Base-by-base conservation (phyloP, 2,888 invertebrate species). In the Amorpha juglandis region DNA sequence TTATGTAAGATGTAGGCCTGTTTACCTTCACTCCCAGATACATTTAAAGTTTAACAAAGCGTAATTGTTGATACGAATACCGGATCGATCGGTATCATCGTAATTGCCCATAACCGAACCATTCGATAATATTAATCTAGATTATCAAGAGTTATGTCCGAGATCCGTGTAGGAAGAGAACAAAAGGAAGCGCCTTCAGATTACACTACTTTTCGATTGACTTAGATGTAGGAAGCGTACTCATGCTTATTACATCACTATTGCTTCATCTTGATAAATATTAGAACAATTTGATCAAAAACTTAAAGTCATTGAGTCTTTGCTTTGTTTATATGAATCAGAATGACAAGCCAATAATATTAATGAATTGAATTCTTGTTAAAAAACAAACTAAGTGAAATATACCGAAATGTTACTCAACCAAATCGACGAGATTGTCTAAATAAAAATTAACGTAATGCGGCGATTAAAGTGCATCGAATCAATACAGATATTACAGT, bases 31-130 rank as follows among this genome's bases (percentile, higher is more conserved):
- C 82, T 78, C 70, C 66, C 63, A 74, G 69, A 76, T 78, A 78
- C 78, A 78, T 76, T 74, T 78, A 75, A 80, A 76, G 75, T 75
- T 65, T 70, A 78, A 83, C 82, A 82, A 84, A 83, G 77, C 73
- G 79, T 86, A 87, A 88, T 87, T 83, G 81, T 77, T 75, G 75
- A 74, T 82, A 78, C 74, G 73, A 74, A 74, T 72, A 74, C 75
- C 74, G 78, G 81, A 81, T 81, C 78, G 86, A 88, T 89, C 79
- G 71, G 79, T 88, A 89, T 87, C 88, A 80, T 83, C 80, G 84
- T 87, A 87, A 90, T 90, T 87, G 87, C 71, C 81, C 75, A 78
- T 86, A 87, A 87, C 86, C 78, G 78, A 76, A 74, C 74, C 74
- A 70, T 75, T 74, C 78, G 71, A 72, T 75, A 76, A 79, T 79